Evolutionary conservation across 2,888 invertebrate species (phyloP), one percentile per base, ranked within the genome.

Genomic region (Hyles lineata): DNA sequence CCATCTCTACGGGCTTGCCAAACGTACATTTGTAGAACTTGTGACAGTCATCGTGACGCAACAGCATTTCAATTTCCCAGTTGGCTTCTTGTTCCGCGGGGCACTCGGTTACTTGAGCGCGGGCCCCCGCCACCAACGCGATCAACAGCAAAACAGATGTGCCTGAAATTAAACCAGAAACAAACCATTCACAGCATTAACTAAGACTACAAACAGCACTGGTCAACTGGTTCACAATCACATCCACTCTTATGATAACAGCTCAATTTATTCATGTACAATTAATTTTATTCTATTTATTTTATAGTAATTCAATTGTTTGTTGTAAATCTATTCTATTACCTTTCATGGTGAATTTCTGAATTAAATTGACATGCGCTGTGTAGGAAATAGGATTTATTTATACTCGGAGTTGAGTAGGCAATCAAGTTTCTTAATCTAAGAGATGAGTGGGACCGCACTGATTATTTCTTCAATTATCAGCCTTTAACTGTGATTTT

Each of bases 11-110:
- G 0, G 95, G 96, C 0, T 91, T 78, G 5, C 96, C 96, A 76
- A 95, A 95, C 87, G 96, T 96, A 82, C 97, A 97, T 82, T 96
- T 96, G 72, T 96, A 93, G 85, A 96, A 97, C 82, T 95, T 96
- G 73, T 95, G 90, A 82, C 97, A 97, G 71, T 95, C 92, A 0
- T 89, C 92, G 70, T 94, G 93, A 29, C 94, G 95, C 0, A 96
- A 92, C 73, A 96, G 95, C 83, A 95, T 93, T 76, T 92, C 92
- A 25, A 90, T 87, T 25, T 78, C 76, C 90, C 91, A 91, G 77
- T 92, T 80, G 0, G 11, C 23, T 72, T 77, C 85, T 75, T 91
- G 92, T 23, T 88, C 91, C 0, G 80, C 7, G 0, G 93, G 93
- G 72, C 93, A 93, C 72, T 84, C 72, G 0, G 83, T 81, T 2